Base-by-base conservation (phyloP, 2,113 vertebrate species). In the Pipa parva region DNA sequence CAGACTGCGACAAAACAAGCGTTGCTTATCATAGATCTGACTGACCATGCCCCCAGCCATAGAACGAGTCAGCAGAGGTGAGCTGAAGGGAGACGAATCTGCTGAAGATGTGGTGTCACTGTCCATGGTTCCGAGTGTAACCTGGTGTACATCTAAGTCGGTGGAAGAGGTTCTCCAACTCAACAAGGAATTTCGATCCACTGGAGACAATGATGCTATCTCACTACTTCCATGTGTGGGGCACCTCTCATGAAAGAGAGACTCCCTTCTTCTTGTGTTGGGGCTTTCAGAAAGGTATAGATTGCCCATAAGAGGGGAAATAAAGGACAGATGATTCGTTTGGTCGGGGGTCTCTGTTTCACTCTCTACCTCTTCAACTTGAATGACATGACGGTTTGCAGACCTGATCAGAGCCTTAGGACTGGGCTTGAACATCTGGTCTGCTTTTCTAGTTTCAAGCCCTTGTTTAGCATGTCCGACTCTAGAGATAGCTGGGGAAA, bases 281-380 rank as follows among this genome's bases (percentile, higher is more conserved):
- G 83, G 84, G 56, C 83, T 86, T 73, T 84, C 84, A 42, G 93
- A 78, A 71, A 96, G 78, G 5, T 91, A 88, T 73, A 90, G 93
- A 72, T 93, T 91, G 8, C 91, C 92, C 0, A 92, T 91, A 63
- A 89, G 88, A 37, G 92, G 93, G 65, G 87, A 77, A 1, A 85
- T 83, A 77, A 89, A 89, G 51, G 88, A 87, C 56, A 92, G 75
- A 52, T 93, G 90, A 0, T 90, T 91, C 61, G 91, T 76, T 0
- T 92, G 93, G 24, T 93, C 82, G 0, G 91, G 90, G 0, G 92
- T 90, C 70, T 92, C 92, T 29, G 89, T 92, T 42, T 84, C 71
- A 62, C 91, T 90, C 22, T 93, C 91, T 56, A 84, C 89, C 7
- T 86, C 91, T 74, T 95, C 93, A 63, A 94, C 90, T 72, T 93